Conservation (phyloP, 2,113 vertebrate genomes). For the Stegostoma tigrinum region DNA sequence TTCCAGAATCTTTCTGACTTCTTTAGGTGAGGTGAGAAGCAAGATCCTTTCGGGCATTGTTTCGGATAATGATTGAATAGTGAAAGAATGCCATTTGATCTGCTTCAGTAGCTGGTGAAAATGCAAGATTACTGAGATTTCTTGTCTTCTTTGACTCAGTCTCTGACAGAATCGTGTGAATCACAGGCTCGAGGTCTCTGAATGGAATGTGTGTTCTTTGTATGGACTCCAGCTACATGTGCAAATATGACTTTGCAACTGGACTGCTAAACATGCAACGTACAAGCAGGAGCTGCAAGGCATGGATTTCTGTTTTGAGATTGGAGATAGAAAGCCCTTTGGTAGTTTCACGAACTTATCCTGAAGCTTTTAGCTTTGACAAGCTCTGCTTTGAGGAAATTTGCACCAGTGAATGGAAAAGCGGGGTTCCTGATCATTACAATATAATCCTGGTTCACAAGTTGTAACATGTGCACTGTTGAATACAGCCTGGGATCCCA, state of each 20-base stretch:
- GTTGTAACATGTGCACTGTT: not conserved
- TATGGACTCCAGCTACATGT: not conserved
- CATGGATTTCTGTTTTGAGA: not conserved
- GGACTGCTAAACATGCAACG: not conserved
- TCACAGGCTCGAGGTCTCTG: not conserved
- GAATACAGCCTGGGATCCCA: not conserved
- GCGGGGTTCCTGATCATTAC: not conserved
- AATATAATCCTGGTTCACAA: not conserved
- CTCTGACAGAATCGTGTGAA: not conserved
- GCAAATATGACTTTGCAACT: not conserved
- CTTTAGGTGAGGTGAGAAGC: not conserved
- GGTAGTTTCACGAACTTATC: not conserved
- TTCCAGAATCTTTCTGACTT: not conserved
- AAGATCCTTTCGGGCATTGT: not conserved
- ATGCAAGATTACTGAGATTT: not conserved
- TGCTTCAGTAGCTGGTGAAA: slow-evolving; percentile 2
- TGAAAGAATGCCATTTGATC: not conserved
- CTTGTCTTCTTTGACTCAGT: not conserved
- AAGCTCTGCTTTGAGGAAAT: not conserved
- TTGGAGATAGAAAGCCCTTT: not conserved
- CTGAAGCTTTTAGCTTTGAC: too few species aligned
- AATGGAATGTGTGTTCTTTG: slow-evolving; percentile 15
- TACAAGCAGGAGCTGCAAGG: not conserved
- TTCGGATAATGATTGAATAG: not conserved
- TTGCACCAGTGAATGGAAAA: not conserved